Evolutionary conservation across 2,888 invertebrate species (phyloP).

Genomic region (Drosophila setosimentum): DNA sequence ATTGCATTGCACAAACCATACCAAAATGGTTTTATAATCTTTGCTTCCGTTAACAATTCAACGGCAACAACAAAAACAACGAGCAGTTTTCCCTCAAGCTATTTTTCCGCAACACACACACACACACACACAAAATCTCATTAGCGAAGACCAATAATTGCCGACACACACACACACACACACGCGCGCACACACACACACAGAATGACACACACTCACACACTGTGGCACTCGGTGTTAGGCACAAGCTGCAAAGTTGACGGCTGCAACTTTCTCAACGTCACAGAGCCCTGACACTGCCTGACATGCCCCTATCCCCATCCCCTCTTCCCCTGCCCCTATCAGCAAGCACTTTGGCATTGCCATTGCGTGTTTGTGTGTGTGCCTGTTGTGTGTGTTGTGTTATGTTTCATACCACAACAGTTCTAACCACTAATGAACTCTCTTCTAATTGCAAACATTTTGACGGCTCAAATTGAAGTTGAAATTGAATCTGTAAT

Average conservation of each 20-base stretch:
- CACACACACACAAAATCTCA: slow-evolving; percentile 55
- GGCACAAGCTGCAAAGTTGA: slow-evolving; percentile 62
- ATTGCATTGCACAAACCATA: slow-evolving; percentile 70
- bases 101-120: slow-evolving; percentile 27
- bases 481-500: slow-evolving; percentile 4
- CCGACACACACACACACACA: slow-evolving; percentile 29
- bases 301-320: slow-evolving; percentile 36
- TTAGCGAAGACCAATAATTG: slow-evolving; percentile 61
- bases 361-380: slow-evolving; percentile 20
- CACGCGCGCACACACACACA: slow-evolving; percentile 11
- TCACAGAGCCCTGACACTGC: slow-evolving; percentile 63
- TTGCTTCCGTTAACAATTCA: slow-evolving; percentile 70
- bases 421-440: slow-evolving; percentile 46
- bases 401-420: slow-evolving; percentile 15
- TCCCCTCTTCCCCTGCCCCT: background rate
- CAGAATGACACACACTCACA: slow-evolving; percentile 12
- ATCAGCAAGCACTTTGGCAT: slow-evolving; percentile 25
- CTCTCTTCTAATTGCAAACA: slow-evolving; percentile 21
- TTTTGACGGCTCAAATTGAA: slow-evolving; percentile 17
- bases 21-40: slow-evolving; percentile 75
- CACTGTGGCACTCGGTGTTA: slow-evolving; percentile 33
- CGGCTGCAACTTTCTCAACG: slow-evolving; percentile 66
- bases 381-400: slow-evolving; percentile 10
- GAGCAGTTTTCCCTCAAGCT: slow-evolving; percentile 29
- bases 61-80: slow-evolving; percentile 16